Conservation (phyloP, 2,888 invertebrate genomes). For the Ophion ventricosus region DNA sequence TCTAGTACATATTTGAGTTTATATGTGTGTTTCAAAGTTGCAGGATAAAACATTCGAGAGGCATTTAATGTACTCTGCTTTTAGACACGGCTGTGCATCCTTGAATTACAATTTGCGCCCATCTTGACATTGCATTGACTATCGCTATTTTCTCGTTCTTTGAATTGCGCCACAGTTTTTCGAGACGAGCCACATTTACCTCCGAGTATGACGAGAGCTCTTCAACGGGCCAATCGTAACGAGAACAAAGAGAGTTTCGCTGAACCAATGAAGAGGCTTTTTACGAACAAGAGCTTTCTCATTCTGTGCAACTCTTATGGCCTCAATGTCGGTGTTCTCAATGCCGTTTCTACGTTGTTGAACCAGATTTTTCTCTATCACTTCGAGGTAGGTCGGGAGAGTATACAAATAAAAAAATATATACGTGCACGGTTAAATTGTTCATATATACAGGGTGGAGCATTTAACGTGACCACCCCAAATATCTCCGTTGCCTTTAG, state of each 20-base stretch:
- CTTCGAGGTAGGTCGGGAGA: conserved; percentile 80
- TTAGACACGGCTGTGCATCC: not conserved
- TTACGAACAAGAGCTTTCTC: conserved; percentile 85
- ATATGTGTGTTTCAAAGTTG: too few relatives aligned
- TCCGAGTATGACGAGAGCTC: conserved; percentile 83
- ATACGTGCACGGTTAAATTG: not conserved
- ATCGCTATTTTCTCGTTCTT: not conserved
- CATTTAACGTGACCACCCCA: too few relatives aligned
- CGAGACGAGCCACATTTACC: conserved; percentile 85
- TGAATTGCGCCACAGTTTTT: conserved; percentile 84
- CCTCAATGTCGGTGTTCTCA: conserved; percentile 89
- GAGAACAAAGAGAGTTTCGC: conserved; percentile 70
- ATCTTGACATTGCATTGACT: conserved; percentile 2
- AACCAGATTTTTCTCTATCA: conserved; percentile 83
- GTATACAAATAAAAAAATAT: not conserved
- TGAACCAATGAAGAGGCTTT: conserved; percentile 83
- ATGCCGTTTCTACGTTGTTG: conserved; percentile 88
- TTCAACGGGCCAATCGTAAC: conserved; percentile 72
- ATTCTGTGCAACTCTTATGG: conserved; percentile 87
- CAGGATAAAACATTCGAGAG: too few relatives aligned
- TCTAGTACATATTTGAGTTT: too few relatives aligned
- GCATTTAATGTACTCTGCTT: too few relatives aligned
- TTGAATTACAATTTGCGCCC: not conserved
- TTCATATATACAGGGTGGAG: not conserved
- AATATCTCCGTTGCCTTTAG: too few relatives aligned